phyloP scores from a whole-genome alignment of 2,797 vertebrate species.

The Sebastes dallii region DNA sequence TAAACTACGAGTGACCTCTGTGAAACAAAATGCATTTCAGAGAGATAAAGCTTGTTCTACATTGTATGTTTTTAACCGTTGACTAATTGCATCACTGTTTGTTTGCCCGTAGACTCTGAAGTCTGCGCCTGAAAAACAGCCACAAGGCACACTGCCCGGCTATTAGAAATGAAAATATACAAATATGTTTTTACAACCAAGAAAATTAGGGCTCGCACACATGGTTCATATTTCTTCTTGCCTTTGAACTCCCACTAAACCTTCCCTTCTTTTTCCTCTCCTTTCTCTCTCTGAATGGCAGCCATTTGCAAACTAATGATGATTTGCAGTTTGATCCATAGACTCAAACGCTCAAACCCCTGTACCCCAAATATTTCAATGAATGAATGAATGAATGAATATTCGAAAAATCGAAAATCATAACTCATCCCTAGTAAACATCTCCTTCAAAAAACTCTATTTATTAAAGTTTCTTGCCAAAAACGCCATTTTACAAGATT shows the following conservation, averaged over 20 bases:
- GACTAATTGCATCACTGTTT: constrained; percentile 61
- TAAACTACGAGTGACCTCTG: constrained; percentile 43
- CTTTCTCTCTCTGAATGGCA: constrained; percentile 36
- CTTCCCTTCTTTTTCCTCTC: constrained; percentile 22
- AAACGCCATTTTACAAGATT: too few relatives aligned
- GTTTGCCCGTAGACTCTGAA: constrained; percentile 49
- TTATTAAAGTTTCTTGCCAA: too few relatives aligned
- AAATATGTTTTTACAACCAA: constrained; percentile 62
- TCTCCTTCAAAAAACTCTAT: too few relatives aligned
- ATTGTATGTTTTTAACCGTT: constrained; percentile 46
- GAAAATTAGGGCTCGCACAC: constrained; percentile 58
- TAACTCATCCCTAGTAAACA: too few relatives aligned
- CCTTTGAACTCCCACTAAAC: constrained; percentile 71
- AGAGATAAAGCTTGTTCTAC: constrained; percentile 4
- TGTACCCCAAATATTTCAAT: neutral
- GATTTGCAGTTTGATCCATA: constrained; percentile 35
- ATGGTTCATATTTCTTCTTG: constrained; percentile 75
- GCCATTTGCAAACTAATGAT: constrained; percentile 51
- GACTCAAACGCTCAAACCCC: constrained; percentile 3
- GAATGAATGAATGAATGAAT: too few relatives aligned
- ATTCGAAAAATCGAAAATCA: too few relatives aligned
- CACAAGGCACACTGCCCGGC: constrained; percentile 48
- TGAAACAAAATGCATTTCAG: constrained; percentile 50
- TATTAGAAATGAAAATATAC: constrained; percentile 75
- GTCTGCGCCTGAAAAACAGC: constrained; percentile 53